These are phyloP conservation scores for Thalassaphorura encarpata DNA, from an alignment of 1,140 invertebrate genomes.

Conservation along the genomic window DNA sequence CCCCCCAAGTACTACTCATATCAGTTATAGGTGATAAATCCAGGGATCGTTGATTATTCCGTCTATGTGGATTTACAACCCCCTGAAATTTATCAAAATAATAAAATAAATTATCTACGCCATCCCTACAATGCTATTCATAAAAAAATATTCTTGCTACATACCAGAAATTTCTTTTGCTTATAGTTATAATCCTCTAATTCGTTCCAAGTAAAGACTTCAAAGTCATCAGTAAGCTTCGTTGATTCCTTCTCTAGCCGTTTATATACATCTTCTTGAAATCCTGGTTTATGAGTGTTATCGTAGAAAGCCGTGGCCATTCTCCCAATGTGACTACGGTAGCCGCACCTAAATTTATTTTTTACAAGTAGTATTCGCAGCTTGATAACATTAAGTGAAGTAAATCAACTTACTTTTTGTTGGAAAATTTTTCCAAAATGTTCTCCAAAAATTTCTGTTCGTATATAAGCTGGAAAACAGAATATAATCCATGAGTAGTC, in stretches of 20 bases:
- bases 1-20: too few species aligned
- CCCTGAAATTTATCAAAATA: too few species aligned
- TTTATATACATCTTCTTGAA: not conserved
- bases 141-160: too few species aligned
- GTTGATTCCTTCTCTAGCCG: not conserved
- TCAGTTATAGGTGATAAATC: too few species aligned
- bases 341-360: not conserved
- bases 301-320: not conserved
- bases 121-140: too few species aligned
- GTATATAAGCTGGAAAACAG: not conserved
- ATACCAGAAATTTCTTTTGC: too few species aligned
- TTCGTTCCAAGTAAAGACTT: too few species aligned
- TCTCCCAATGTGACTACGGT: not conserved
- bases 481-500: not conserved
- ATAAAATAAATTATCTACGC: too few species aligned
- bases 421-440: not conserved
- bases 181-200: too few species aligned
- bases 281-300: not conserved
- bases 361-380: not conserved
- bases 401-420: not conserved
- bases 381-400: not conserved
- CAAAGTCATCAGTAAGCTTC: too few species aligned
- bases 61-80: too few species aligned
- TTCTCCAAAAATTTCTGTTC: slow-evolving; percentile 1
- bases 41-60: too few species aligned